Evolutionary conservation across 2,888 invertebrate genomes (phyloP).

Genomic region (Aromia moschata): DNA sequence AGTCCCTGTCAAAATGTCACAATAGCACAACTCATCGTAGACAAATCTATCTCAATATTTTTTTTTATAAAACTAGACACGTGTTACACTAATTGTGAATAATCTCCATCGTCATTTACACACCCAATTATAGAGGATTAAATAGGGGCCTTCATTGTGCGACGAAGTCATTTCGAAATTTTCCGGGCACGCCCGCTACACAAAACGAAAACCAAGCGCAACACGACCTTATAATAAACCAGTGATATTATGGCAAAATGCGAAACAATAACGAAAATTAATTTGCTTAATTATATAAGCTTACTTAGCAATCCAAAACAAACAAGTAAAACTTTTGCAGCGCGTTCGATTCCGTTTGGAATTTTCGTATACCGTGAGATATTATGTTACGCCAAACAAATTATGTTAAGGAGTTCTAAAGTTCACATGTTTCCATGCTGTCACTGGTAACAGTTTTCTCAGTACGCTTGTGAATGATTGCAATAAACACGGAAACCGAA

Average conservation of each 20-base stretch:
- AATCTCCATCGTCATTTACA: no score
- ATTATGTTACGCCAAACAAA: conserved; percentile 2
- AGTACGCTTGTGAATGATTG: no score
- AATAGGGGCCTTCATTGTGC: no score
- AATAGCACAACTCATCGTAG: no score
- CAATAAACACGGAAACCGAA: no score
- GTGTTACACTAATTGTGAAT: no score
- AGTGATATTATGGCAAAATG: conserved; percentile 30
- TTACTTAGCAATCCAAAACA: conserved; percentile 18
- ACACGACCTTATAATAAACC: conserved; percentile 22
- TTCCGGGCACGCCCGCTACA: conserved; percentile 9
- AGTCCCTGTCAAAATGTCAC: no score
- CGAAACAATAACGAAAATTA: conserved; percentile 24
- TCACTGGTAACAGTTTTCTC: no score
- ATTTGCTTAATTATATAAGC: conserved; percentile 25
- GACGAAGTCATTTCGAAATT: no score
- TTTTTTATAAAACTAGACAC: no score
- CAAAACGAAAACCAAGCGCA: conserved; percentile 26
- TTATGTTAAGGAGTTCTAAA: background rate
- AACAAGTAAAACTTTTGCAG: conserved; percentile 17
- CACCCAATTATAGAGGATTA: no score
- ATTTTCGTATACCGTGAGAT: background rate
- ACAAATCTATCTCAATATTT: no score
- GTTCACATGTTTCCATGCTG: background rate
- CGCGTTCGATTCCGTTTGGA: background rate